A percentile compares a stretch with the other conserved stretches of the same genome.
These are phyloP conservation scores for Halichondria panicea DNA, from an alignment of 37 sponge, comb jelly and placozoan species.

Conservation along the genomic window DNA sequence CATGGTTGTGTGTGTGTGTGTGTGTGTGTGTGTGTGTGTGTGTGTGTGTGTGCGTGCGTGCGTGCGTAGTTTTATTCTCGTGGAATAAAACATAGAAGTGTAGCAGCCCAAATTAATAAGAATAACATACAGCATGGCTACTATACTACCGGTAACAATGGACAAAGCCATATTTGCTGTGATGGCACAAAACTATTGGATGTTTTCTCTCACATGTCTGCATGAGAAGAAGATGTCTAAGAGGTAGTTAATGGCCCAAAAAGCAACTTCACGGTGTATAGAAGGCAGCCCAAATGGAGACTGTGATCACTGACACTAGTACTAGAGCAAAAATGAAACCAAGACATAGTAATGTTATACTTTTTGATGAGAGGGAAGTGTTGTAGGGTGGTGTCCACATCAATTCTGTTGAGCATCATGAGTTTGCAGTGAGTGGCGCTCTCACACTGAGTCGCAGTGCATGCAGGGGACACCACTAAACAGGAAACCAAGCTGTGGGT, in stretches of 20 bases:
- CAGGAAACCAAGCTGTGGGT: conserved; percentile 46
- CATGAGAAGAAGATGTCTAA: conserved; percentile 55
- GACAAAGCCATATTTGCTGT: too few species aligned
- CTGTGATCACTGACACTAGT: conserved; percentile 31
- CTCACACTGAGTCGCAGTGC: conserved; percentile 55
- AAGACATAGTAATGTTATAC: conserved; percentile 29
- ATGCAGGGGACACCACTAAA: conserved; percentile 53
- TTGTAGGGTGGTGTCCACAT: conserved; percentile 38
- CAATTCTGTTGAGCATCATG: conserved; percentile 50
- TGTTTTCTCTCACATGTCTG: conserved; percentile 64
- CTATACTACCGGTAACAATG: too few species aligned
- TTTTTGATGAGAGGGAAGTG: conserved; percentile 54
- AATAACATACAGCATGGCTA: too few species aligned
- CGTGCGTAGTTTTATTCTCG: too few species aligned
- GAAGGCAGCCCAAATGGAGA: conserved; percentile 70
- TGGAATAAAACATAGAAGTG: too few species aligned
- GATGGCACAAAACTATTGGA: not conserved
- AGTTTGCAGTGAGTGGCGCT: conserved; percentile 79
- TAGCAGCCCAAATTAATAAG: too few species aligned
- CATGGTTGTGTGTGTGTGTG: too few species aligned
- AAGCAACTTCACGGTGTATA: conserved; percentile 11
- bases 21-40: not conserved
- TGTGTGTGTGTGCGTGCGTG: too few species aligned
- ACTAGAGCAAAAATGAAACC: conserved; percentile 26
- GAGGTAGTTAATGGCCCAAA: conserved; percentile 70